A percentile compares a stretch with the other conserved stretches of the same genome.
phyloP scores from a whole-genome alignment of 1,140 invertebrate species.

The Ips typographus region DNA sequence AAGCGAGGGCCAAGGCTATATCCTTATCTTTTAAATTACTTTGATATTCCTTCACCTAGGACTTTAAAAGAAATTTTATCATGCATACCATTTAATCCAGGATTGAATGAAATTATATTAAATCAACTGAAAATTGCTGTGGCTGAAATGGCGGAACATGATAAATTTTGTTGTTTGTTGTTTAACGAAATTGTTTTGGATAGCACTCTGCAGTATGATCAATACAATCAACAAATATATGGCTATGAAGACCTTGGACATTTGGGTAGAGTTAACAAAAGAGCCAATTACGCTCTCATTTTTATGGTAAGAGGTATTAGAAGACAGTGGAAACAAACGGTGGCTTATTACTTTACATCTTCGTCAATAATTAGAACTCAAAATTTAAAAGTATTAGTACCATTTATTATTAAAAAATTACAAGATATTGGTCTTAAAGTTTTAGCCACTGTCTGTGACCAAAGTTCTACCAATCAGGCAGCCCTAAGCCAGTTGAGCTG shows the following conservation, averaged over 20 bases:
- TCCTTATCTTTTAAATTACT: background rate
- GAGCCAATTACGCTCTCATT: background rate
- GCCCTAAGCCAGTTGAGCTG: background rate
- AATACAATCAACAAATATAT: background rate
- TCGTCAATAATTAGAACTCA: background rate
- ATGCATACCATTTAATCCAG: background rate
- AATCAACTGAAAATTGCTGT: conserved; percentile 2
- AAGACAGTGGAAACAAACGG: background rate
- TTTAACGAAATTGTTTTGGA: background rate
- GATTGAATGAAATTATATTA: background rate
- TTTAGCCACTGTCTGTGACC: background rate
- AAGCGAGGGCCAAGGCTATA: background rate
- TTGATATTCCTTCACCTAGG: background rate
- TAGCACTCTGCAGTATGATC: background rate
- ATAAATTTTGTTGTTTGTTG: background rate
- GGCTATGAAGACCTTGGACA: background rate
- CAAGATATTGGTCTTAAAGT: background rate
- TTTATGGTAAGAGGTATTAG: background rate
- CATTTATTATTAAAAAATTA: background rate
- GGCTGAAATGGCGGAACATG: background rate
- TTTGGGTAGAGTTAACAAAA: background rate
- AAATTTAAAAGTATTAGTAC: background rate
- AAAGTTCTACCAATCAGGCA: background rate
- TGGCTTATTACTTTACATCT: background rate
- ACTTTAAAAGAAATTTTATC: background rate